A percentile compares a stretch with the other conserved stretches of the same genome.
Evolutionary conservation across 2,888 invertebrate genomes (phyloP).

Genomic region (Eupithecia vulgata): DNA sequence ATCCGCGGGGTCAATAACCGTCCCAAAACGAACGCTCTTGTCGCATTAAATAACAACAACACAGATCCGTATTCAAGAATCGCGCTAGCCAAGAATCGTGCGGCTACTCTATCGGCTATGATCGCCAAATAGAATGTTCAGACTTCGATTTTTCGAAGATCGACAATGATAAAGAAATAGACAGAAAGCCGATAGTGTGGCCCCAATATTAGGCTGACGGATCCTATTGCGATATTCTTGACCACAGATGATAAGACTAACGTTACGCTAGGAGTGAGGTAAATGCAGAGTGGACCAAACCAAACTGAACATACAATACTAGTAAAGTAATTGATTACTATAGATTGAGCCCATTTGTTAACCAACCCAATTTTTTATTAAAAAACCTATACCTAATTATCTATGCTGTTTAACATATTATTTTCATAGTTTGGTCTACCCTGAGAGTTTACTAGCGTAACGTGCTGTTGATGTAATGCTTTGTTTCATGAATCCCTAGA

Average conservation of each 20-base stretch:
- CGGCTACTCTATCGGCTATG: neutral
- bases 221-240: neutral
- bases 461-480: conserved; percentile 5
- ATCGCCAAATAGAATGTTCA: neutral
- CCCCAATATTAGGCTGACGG: neutral
- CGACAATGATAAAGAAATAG: neutral
- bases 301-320: neutral
- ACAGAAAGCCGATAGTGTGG: neutral
- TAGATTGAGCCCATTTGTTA: neutral
- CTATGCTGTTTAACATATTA: neutral
- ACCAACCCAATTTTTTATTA: neutral
- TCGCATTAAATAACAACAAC: neutral
- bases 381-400: neutral
- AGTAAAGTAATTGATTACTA: neutral
- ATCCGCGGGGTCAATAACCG: conserved; percentile 7
- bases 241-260: neutral
- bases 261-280: conserved; percentile 1
- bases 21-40: conserved; percentile 1
- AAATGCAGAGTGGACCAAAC: conserved; percentile 1
- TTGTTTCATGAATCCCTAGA: neutral
- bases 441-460: conserved; percentile 1
- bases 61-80: conserved; percentile 1
- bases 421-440: neutral
- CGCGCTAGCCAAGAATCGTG: neutral
- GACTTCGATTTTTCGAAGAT: neutral